A percentile compares a stretch with the other conserved stretches of the same genome.
Conservation (phyloP, 2,113 vertebrate genomes). For the Oryzias melastigma region DNA sequence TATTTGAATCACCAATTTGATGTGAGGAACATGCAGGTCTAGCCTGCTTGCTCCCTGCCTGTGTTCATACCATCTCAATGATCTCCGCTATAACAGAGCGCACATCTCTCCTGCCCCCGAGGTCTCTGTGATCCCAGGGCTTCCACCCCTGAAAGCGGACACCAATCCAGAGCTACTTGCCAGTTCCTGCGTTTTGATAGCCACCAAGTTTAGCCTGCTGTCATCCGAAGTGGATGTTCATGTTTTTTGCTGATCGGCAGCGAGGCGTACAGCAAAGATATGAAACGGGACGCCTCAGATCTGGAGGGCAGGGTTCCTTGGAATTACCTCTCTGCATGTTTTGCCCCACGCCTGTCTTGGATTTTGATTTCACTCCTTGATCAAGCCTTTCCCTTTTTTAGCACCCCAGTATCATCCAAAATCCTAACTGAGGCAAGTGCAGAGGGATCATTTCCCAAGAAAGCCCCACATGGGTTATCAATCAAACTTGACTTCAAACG, state of each 20-base stretch:
- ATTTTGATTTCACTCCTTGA: slow-evolving; percentile 70
- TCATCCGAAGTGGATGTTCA: slow-evolving; percentile 72
- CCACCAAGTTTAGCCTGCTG: slow-evolving; percentile 74
- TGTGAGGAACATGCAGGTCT: slow-evolving; percentile 28
- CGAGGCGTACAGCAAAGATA: slow-evolving; percentile 47
- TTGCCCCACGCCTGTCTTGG: slow-evolving; percentile 33
- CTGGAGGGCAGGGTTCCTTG: slow-evolving; percentile 63
- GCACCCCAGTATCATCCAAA: slow-evolving; percentile 42
- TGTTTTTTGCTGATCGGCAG: slow-evolving; percentile 72
- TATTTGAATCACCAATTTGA: slow-evolving; percentile 11
- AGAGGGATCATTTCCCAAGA: slow-evolving; percentile 45
- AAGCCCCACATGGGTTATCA: slow-evolving; percentile 48
- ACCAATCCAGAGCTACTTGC: slow-evolving; percentile 43
- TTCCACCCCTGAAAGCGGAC: slow-evolving; percentile 65
- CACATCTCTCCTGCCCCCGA: slow-evolving; percentile 13
- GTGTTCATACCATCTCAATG: slow-evolving; percentile 43
- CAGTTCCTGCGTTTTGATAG: slow-evolving; percentile 70
- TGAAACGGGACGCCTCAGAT: slow-evolving; percentile 68
- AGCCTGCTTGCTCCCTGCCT: slow-evolving; percentile 25
- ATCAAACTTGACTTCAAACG: slow-evolving; percentile 54
- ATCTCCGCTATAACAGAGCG: slow-evolving; percentile 12
- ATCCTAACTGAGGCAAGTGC: slow-evolving; percentile 21
- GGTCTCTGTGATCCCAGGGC: slow-evolving; percentile 41
- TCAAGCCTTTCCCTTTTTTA: slow-evolving; percentile 73
- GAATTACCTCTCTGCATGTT: slow-evolving; percentile 57